A percentile compares a stretch with the other conserved stretches of the same genome.
Evolutionary conservation across 2,797 vertebrate species (phyloP).

Genomic region (Pseudomugil tenellus): DNA sequence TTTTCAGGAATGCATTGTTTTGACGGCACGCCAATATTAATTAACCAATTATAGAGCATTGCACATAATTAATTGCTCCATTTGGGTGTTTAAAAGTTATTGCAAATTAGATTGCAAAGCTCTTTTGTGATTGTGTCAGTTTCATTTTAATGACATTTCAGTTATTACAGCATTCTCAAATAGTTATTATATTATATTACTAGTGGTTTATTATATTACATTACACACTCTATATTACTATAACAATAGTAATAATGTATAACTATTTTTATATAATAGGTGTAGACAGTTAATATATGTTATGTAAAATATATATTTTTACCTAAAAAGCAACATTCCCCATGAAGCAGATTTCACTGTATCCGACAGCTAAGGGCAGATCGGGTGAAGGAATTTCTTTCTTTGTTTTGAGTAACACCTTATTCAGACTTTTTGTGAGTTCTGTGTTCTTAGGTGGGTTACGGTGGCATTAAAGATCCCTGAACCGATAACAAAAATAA

Average conservation of each 20-base stretch:
- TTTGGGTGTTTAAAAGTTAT: not conserved
- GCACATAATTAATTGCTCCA: not conserved
- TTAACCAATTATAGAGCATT: constrained; percentile 23
- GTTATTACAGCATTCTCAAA: not conserved
- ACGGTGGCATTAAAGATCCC: constrained; percentile 53
- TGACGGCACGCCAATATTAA: constrained; percentile 23
- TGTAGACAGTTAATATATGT: too few relatives aligned
- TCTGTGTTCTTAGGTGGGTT: constrained; percentile 28
- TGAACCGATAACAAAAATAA: constrained; percentile 58
- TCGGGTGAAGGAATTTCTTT: constrained; percentile 25
- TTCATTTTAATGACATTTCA: constrained; percentile 25
- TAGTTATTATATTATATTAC: too few relatives aligned
- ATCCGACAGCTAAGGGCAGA: constrained; percentile 32
- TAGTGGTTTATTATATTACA: too few relatives aligned
- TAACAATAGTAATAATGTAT: too few relatives aligned
- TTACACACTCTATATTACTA: too few relatives aligned
- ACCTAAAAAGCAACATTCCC: constrained; percentile 16
- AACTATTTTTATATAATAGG: too few relatives aligned
- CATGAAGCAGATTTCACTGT: constrained; percentile 21
- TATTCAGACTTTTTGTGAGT: constrained; percentile 36
- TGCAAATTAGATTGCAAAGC: constrained; percentile 7
- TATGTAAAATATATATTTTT: not conserved
- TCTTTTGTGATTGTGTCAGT: not conserved
- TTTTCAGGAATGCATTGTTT: constrained; percentile 18
- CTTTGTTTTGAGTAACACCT: constrained; percentile 7